Percentiles rank a stretch among this genome's conserved stretches.
Conservation (phyloP, 2,888 invertebrate genomes). For the Lithophane semibrunnea region DNA sequence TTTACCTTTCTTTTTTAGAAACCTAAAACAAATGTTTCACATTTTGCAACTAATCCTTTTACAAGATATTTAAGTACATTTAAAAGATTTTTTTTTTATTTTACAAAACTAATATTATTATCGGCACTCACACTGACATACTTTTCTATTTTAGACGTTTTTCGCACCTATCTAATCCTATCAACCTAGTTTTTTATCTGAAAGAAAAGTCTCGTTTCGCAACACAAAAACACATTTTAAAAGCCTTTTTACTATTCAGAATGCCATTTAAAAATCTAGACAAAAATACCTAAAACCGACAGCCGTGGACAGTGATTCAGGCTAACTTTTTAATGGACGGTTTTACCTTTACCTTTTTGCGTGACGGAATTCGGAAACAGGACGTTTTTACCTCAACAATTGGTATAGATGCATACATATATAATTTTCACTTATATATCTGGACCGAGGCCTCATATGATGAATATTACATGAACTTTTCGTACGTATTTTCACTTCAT, state of each 20-base stretch:
- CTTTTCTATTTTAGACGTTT: not conserved
- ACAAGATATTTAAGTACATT: not conserved
- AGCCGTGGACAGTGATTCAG: conserved; percentile 25
- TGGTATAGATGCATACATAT: not conserved
- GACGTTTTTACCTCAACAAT: conserved; percentile 8
- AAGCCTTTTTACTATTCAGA: conserved; percentile 6
- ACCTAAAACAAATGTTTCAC: not conserved
- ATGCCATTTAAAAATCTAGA: not conserved
- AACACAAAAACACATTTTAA: not conserved
- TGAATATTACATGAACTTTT: conserved; percentile 59
- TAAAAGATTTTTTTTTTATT: not conserved
- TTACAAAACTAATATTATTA: not conserved
- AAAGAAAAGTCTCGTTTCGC: not conserved
- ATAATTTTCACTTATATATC: conserved; percentile 14
- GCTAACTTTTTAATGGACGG: conserved; percentile 31
- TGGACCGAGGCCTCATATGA: conserved; percentile 41
- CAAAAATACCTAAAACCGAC: conserved; percentile 16
- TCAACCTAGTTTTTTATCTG: not conserved
- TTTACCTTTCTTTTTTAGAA: no score
- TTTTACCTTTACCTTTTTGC: conserved; percentile 33
- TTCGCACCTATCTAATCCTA: conserved; percentile 4
- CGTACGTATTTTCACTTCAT: conserved; percentile 47
- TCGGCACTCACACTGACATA: conserved; percentile 2
- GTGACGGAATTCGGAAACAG: conserved; percentile 34
- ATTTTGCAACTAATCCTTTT: not conserved